Base-by-base conservation (phyloP, 1,140 invertebrate species). In the Rhagoletis pomonella region DNA sequence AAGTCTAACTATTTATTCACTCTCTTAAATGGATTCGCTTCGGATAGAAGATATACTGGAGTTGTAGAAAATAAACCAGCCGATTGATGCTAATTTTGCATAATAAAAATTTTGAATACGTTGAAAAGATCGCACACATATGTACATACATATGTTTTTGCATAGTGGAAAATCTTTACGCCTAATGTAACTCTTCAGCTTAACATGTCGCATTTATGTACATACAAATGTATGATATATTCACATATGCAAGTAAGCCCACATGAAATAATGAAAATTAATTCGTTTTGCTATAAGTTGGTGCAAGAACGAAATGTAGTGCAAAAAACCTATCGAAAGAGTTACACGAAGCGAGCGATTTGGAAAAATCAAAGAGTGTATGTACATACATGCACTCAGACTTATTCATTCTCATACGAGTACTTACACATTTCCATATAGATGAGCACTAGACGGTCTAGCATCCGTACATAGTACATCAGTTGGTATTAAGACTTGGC, bases 321-420 rank as follows among this genome's bases (percentile, higher is more conserved):
- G 73, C 42, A 81, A 81, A 81, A 29, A 81, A n/a, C 44, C 10
- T 81, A 55, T 14, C 44, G 19, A 81, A 81, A 58, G n/a, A 62
- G 3, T 55, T 81, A 81, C 47, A 29, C 73, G 47, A 81, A 81
- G 47, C 42, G 73, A 14, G 55, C n/a, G 3, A 81, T 81, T 58
- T 55, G 55, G 50, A 47, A 81, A 81, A 81, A 81, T 55, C 17
- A 55, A 42, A 81, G 47, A 50, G 29, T 29, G 29, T 29, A 29
- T 29, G 29, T 29, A 29, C 29, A 29, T 29, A 29, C 12, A 62
- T 62, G 4, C 60, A 62, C 60, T 1, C n/a, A 14, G 4, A 62
- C 60, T n/a, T n/a, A n/a, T 81, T 19, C n/a, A 81, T 58, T 62
- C 17, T 29, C 64, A 67, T 29, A 29, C 29, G 29, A 29, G 29